These are phyloP conservation scores for Fabriciana adippe DNA, from an alignment of 2,888 invertebrate genomes.

Conservation along the genomic window DNA sequence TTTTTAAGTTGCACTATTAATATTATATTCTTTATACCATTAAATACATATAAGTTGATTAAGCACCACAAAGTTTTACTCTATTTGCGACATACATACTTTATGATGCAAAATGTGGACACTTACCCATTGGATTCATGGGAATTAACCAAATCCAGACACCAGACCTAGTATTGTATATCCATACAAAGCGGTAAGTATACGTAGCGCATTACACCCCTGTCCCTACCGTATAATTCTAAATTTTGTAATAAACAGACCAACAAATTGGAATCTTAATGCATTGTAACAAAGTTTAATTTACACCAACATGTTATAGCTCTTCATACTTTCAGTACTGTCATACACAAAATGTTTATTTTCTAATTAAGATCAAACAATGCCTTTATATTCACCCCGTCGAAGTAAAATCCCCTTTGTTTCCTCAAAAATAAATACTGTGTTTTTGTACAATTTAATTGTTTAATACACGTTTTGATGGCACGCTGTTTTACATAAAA, in stretches of 20 bases:
- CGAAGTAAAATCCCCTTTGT: constrained; percentile 22
- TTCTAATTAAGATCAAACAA: constrained; percentile 34
- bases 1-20: too few relatives aligned
- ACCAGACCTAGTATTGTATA: constrained; percentile 12
- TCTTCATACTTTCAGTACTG: constrained; percentile 21
- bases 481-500: too few relatives aligned
- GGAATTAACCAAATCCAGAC: constrained; percentile 13
- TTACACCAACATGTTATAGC: constrained; percentile 3
- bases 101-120: constrained; percentile 5
- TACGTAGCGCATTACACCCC: constrained; percentile 11
- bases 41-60: neutral
- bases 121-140: neutral
- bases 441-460: constrained; percentile 18
- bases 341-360: constrained; percentile 34
- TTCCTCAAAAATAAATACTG: constrained; percentile 26
- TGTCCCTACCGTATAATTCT: constrained; percentile 14
- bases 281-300: constrained; percentile 7
- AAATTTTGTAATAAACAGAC: neutral
- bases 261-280: constrained; percentile 1
- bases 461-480: neutral
- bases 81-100: constrained; percentile 11
- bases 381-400: constrained; percentile 33
- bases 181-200: constrained; percentile 7
- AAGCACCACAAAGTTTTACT: neutral
- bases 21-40: too few relatives aligned